phyloP scores from a whole-genome alignment of 2,113 vertebrate genomes.

The Podarcis cretensis region DNA sequence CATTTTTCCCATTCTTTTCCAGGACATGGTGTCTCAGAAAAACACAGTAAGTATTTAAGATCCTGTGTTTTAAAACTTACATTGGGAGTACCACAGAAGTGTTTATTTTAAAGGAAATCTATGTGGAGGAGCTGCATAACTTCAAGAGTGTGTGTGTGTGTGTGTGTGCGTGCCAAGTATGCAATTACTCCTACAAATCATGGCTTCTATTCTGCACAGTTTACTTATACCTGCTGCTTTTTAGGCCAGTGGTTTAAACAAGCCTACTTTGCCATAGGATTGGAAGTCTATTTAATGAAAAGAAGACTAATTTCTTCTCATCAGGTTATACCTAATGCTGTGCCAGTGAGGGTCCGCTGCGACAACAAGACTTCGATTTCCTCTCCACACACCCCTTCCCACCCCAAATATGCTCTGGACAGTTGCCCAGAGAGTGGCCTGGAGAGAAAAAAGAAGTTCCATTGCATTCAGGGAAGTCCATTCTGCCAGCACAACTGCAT shows the following conservation, averaged over 20 bases:
- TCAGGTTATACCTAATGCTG: no score
- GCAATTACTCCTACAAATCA: neutral
- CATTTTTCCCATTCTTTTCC: conserved; percentile 24
- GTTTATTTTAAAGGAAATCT: conserved; percentile 14
- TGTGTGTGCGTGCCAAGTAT: neutral
- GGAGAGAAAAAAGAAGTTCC: no score
- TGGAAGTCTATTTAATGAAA: neutral
- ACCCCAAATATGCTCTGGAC: no score
- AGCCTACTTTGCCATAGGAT: no score
- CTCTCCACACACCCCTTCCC: no score
- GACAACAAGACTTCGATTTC: no score
- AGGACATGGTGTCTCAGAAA: conserved; percentile 95
- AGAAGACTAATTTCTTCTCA: neutral
- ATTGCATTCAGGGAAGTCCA: no score
- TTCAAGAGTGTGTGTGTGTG: neutral
- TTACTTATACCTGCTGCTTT: neutral
- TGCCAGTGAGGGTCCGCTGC: no score
- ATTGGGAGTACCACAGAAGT: neutral
- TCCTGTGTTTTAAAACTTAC: conserved; percentile 24
- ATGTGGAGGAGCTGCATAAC: neutral
- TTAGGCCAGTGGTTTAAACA: neutral
- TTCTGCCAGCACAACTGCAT: no score
- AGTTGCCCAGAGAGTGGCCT: no score
- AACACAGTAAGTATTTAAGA: conserved; percentile 91
- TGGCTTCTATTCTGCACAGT: conserved; percentile 7